phyloP scores from a whole-genome alignment of 2,797 vertebrate genomes.

The Scolopax rusticola region DNA sequence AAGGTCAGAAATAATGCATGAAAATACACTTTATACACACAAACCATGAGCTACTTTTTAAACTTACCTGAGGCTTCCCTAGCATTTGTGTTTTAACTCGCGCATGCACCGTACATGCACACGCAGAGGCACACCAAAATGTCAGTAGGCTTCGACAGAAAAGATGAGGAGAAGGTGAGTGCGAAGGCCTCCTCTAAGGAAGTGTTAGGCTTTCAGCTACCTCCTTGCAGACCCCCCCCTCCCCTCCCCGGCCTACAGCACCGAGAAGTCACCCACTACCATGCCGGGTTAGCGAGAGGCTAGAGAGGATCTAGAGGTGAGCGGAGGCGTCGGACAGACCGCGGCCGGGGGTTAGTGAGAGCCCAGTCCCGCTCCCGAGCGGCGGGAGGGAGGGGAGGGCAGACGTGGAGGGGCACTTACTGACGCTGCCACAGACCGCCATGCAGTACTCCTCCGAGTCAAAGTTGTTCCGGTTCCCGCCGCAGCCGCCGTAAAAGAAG shows the following conservation, averaged over 20 bases:
- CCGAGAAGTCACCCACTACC: constrained; percentile 38
- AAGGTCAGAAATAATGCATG: not conserved
- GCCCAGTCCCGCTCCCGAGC: constrained; percentile 51
- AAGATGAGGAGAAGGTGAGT: not conserved
- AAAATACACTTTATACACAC: not conserved
- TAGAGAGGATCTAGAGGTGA: not conserved
- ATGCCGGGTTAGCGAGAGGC: constrained; percentile 60
- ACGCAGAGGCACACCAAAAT: not conserved
- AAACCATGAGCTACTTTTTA: not conserved
- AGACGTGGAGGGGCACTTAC: constrained; percentile 88
- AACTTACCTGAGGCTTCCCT: constrained; percentile 36
- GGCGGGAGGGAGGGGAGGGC: constrained; percentile 13
- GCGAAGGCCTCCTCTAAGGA: accelerated
- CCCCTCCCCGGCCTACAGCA: not conserved
- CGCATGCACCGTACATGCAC: not conserved
- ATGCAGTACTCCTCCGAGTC: constrained; percentile 97
- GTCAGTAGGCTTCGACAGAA: not conserved
- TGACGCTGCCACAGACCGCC: constrained; percentile 96
- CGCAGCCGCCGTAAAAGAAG: constrained; percentile 98
- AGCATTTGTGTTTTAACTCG: not conserved
- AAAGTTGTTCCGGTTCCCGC: constrained; percentile 99
- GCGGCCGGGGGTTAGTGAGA: constrained; percentile 74
- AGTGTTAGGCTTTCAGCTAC: not conserved
- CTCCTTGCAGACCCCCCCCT: not conserved
- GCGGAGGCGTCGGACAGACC: constrained; percentile 29